phyloP scores from a whole-genome alignment of 37 sponge, comb jelly and placozoan genomes.

The Lycopodina hypogea region DNA sequence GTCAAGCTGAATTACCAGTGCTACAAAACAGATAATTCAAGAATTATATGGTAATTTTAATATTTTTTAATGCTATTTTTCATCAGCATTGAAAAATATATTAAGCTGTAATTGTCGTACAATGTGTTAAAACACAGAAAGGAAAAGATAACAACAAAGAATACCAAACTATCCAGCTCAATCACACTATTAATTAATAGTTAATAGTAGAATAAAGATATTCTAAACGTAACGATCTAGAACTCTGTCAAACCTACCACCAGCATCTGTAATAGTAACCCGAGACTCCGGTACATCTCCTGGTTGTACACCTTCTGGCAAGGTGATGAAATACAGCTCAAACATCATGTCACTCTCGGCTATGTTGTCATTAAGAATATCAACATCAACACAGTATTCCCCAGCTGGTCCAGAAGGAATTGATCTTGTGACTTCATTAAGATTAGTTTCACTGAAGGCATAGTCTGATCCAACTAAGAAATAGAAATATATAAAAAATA shows the following conservation, averaged over 20 bases:
- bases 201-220: no score
- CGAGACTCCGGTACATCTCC: conserved; percentile 1
- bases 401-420: background rate
- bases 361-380: conserved; percentile 9
- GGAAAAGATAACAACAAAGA: no score
- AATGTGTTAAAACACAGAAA: no score
- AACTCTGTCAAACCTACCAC: background rate
- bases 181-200: no score
- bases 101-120: background rate
- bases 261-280: conserved; percentile 29
- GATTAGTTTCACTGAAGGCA: background rate
- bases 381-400: background rate
- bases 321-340: background rate
- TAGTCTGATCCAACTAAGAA: background rate
- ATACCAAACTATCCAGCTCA: no score
- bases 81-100: background rate
- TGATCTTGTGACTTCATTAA: background rate
- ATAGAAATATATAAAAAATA: no score
- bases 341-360: conserved; percentile 13
- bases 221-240: background rate
- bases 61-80: background rate
- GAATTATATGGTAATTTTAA: no score
- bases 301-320: conserved; percentile 10
- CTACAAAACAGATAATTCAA: background rate
- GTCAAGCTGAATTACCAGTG: background rate